Base-by-base conservation (phyloP, 2,113 vertebrate genomes). In the Garra rufa region DNA sequence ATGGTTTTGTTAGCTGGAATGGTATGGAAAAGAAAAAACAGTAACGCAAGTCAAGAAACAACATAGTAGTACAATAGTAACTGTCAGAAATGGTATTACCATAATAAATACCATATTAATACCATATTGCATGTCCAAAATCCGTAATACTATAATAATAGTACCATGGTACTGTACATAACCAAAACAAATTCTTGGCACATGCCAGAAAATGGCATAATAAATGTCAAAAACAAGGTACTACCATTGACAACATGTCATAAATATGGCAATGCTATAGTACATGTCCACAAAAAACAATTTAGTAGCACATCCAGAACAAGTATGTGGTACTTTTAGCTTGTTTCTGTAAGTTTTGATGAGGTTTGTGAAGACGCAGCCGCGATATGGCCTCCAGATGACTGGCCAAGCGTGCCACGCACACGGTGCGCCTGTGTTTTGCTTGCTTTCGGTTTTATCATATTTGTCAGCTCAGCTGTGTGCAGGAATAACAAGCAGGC, bases 391-490 rank as follows among this genome's bases (percentile, higher is more conserved):
- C 46, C 43, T 80, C 26, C 43, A 65, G 77, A 82, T 78, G 52
- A 85, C 14, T 84, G 55, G 26, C 55, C 65, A 65, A 67, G 70
- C 24, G 2, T n/a, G 65, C 21, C 3, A 1, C 21, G 9, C 34
- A 6, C 46, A 74, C 21, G 21, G 67, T 83, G 24, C 38, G 63
- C 26, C 57, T 71, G 85, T 84, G 52, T 73, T 82, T 69, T 52
- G 57, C 84, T 82, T 67, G 70, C 61, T 85, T 57, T 61, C 19
- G 61, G 26, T 48, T 86, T 83, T 82, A 86, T 88, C 52, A 81
- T 84, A 82, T 88, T 88, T 87, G 82, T 79, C 78, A 88, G 86
- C 59, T 81, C 61, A 80, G 80, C 76, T 77, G 74, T 80, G 73
- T 46, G 76, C n/a, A 80, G 84, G 87, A 88, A 87, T 81, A 87